These are phyloP conservation scores for Leptinotarsa texana DNA, from an alignment of 1,140 invertebrate genomes.

Conservation along the genomic window DNA sequence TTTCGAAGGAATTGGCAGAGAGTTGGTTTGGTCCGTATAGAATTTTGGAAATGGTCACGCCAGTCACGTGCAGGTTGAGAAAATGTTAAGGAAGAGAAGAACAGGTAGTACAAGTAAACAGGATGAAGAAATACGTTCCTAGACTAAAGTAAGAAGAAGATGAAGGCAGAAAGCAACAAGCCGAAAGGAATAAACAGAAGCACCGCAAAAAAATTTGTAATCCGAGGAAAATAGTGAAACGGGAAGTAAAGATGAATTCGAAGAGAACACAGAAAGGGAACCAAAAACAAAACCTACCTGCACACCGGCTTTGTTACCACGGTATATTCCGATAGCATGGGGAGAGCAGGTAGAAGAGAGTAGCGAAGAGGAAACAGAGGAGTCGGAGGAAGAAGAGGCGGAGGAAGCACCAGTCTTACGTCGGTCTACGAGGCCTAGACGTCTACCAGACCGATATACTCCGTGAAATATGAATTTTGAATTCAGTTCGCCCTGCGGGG, in stretches of 20 bases:
- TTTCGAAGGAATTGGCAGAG: neutral
- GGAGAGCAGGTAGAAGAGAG: too few relatives aligned
- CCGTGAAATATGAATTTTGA: neutral
- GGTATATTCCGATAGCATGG: too few relatives aligned
- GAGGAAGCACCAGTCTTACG: too few relatives aligned
- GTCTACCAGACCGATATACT: neutral
- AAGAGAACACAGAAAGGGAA: too few relatives aligned
- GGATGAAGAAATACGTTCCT: neutral
- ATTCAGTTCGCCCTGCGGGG: neutral
- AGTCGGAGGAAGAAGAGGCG: neutral
- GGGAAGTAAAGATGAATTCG: too few relatives aligned
- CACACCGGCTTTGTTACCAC: too few relatives aligned
- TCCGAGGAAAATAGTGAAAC: neutral
- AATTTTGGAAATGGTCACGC: neutral
- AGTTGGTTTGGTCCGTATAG: neutral
- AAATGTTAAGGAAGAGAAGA: slow-evolving; percentile 8
- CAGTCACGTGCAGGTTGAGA: neutral
- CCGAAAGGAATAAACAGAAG: neutral
- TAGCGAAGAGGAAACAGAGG: neutral
- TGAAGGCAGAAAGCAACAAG: neutral
- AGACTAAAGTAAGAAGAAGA: neutral
- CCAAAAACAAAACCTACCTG: too few relatives aligned
- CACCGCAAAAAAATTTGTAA: neutral
- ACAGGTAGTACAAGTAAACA: slow-evolving; percentile 14
- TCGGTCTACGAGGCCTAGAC: too few relatives aligned